Percentiles rank a stretch among this genome's conserved stretches.
Evolutionary conservation across 2,797 vertebrate species (phyloP).

Genomic region (Helarctos malayanus): DNA sequence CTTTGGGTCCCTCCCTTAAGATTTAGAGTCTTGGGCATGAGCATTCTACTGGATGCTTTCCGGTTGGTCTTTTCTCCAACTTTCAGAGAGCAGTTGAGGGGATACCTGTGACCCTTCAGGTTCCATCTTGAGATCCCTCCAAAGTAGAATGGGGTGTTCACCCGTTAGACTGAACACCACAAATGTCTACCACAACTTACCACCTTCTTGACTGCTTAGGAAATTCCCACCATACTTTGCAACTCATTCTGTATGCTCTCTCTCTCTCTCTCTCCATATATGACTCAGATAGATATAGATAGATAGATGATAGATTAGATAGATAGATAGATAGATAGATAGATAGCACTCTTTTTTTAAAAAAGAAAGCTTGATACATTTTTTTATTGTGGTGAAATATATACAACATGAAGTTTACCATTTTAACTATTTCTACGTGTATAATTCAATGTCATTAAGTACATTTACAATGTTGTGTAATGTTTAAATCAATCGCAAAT

Average conservation of each 20-base stretch:
- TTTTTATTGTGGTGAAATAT: not conserved
- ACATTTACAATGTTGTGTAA: not conserved
- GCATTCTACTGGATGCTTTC: not conserved
- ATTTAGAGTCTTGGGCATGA: not conserved
- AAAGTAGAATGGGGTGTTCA: not conserved
- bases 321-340: not conserved
- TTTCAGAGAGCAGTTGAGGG: not conserved
- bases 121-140: not conserved
- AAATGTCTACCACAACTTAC: not conserved
- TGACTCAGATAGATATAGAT: not conserved
- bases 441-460: not conserved
- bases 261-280: not conserved
- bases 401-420: not conserved
- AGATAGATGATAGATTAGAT: not conserved
- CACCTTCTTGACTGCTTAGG: not conserved
- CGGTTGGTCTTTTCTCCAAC: not conserved
- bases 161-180: not conserved
- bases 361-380: not conserved
- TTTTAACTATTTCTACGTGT: not conserved
- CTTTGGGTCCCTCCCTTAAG: not conserved
- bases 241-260: not conserved
- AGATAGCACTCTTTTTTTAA: not conserved
- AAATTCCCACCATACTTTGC: not conserved
- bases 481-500: not conserved
- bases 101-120: not conserved